These are phyloP conservation scores for Callospermophilus lateralis DNA, from an alignment of 2,113 vertebrate species.

Conservation along the genomic window DNA sequence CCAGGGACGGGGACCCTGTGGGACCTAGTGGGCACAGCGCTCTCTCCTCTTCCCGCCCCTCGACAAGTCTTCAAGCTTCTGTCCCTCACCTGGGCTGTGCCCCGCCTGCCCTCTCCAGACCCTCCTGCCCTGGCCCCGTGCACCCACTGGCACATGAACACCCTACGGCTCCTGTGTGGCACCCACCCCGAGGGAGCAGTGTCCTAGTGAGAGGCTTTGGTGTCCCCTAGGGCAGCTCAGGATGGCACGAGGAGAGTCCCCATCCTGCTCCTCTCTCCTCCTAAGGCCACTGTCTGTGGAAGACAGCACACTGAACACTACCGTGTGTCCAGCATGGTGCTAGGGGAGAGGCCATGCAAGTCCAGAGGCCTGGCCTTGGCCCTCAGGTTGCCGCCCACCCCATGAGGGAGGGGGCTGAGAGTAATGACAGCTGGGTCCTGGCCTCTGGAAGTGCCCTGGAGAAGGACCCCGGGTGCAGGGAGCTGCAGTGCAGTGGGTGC, in stretches of 20 bases:
- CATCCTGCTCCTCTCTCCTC: neutral
- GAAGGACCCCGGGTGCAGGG: too few relatives aligned
- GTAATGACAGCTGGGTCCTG: too few relatives aligned
- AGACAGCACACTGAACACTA: neutral
- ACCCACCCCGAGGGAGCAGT: neutral
- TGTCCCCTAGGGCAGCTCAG: neutral
- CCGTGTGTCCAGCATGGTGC: neutral
- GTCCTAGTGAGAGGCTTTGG: neutral
- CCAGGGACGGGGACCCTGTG: neutral
- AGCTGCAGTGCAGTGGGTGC: too few relatives aligned
- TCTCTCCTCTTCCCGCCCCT: neutral
- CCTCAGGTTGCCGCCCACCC: neutral
- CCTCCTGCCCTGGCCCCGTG: neutral
- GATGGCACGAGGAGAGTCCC: neutral
- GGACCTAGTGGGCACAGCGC: neutral
- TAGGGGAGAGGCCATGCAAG: too few relatives aligned
- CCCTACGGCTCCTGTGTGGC: fast-evolving
- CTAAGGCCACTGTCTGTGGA: neutral
- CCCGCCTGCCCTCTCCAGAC: neutral
- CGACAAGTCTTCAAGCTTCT: too few relatives aligned
- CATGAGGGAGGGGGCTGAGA: too few relatives aligned
- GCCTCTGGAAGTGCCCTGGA: too few relatives aligned
- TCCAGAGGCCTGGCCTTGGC: neutral
- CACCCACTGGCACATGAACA: fast-evolving
- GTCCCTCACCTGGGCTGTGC: neutral